Conservation (phyloP, 2,888 invertebrate genomes). For the Lepidochrysops patricia region DNA sequence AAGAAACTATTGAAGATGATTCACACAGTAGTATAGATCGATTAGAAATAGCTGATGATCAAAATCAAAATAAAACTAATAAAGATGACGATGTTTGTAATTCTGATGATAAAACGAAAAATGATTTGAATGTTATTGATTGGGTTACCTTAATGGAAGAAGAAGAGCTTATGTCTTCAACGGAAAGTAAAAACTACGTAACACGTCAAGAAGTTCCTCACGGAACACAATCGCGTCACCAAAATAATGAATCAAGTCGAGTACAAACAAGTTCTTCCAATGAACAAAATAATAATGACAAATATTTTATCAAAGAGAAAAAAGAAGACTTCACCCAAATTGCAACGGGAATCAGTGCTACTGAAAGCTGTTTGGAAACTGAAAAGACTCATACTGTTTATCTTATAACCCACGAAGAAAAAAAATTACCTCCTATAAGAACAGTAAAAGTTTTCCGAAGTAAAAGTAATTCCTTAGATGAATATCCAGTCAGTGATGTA, state of each 20-base stretch:
- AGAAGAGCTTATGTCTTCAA: constrained; percentile 44
- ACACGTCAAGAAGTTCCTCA: constrained; percentile 21
- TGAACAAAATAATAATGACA: constrained; percentile 64
- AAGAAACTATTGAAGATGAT: background rate
- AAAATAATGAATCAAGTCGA: background rate
- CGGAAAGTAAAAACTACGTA: constrained; percentile 24
- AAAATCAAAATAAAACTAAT: background rate
- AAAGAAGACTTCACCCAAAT: constrained; percentile 44
- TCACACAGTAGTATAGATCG: background rate
- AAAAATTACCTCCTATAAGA: constrained; percentile 77
- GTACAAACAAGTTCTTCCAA: constrained; percentile 28
- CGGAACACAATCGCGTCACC: constrained; percentile 4
- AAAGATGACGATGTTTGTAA: background rate
- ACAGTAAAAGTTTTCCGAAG: constrained; percentile 72
- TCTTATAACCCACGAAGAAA: constrained; percentile 82
- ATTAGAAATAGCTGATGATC: background rate
- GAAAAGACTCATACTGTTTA: constrained; percentile 70
- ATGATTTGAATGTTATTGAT: constrained; percentile 36
- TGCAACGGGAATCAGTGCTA: constrained; percentile 46
- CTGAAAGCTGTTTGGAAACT: constrained; percentile 41
- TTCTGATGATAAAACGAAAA: background rate
- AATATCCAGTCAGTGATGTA: constrained; percentile 25
- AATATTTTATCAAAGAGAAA: constrained; percentile 40
- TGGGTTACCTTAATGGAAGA: constrained; percentile 62
- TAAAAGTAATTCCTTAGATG: constrained; percentile 74